Evolutionary conservation across 2,113 vertebrate genomes (phyloP).

Genomic region (Hippocampus comes): DNA sequence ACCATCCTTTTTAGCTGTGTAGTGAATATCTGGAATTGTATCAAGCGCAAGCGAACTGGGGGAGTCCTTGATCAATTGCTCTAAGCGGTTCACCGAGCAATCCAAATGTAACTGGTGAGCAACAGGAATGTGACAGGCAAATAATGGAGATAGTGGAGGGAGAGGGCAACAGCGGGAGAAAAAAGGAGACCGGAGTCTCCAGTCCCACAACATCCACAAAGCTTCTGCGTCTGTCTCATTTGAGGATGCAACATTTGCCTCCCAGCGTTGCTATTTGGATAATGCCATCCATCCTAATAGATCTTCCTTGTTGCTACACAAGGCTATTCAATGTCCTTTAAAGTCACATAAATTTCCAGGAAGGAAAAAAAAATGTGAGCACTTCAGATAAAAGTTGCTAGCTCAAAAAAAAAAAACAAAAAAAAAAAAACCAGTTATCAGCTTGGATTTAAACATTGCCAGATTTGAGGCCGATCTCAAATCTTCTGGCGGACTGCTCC

Average conservation of each 20-base stretch:
- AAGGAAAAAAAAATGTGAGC: background rate
- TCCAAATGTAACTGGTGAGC: slow-evolving; percentile 12
- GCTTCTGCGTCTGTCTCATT: background rate
- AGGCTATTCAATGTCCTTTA: background rate
- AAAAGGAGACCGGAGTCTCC: background rate
- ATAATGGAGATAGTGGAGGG: slow-evolving; percentile 29
- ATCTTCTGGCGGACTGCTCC: slow-evolving; percentile 3
- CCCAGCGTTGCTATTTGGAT: background rate
- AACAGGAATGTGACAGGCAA: slow-evolving; percentile 52
- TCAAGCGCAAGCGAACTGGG: background rate
- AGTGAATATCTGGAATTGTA: background rate
- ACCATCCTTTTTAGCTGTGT: too few species aligned
- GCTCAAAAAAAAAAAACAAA: background rate
- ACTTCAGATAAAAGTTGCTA: background rate
- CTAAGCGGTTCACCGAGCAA: background rate
- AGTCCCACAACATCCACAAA: slow-evolving; percentile 14
- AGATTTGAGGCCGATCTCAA: background rate
- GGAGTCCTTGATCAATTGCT: background rate
- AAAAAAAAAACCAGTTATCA: background rate
- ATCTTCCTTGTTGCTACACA: background rate
- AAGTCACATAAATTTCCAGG: background rate
- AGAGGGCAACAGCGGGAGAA: slow-evolving; percentile 21
- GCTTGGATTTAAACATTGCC: background rate
- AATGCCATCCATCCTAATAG: background rate
- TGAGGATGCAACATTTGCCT: background rate